A percentile compares a stretch with the other conserved stretches of the same genome.
phyloP scores from a whole-genome alignment of 2,113 vertebrate genomes.

The Mustela nigripes region DNA sequence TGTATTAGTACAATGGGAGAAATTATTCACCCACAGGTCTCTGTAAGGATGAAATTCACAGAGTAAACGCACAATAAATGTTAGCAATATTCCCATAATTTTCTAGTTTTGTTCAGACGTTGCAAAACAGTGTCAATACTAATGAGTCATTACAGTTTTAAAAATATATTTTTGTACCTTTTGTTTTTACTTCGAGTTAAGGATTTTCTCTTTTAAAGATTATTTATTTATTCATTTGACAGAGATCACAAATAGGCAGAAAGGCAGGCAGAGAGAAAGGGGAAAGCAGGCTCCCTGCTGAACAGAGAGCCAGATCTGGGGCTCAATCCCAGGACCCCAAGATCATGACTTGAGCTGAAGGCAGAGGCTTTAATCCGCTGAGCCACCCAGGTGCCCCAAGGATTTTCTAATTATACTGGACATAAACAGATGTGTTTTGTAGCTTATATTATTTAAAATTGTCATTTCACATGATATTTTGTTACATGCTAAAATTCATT shows the following conservation, averaged over 20 bases:
- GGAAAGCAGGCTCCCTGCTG: no score
- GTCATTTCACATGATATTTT: neutral
- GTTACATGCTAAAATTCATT: neutral
- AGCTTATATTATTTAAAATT: neutral
- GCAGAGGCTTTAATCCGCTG: no score
- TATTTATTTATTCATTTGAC: no score
- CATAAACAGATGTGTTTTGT: neutral
- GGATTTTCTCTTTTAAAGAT: neutral
- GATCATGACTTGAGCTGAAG: no score
- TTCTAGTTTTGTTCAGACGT: neutral
- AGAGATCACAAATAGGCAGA: no score
- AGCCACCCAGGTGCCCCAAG: no score
- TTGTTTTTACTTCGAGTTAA: neutral
- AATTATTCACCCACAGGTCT: neutral
- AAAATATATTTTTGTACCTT: neutral
- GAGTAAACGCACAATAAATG: neutral
- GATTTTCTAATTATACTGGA: neutral
- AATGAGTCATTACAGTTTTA: neutral
- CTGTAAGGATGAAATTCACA: neutral
- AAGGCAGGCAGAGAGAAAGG: no score
- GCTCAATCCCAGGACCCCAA: no score
- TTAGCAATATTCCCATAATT: neutral
- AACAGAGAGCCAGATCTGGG: no score
- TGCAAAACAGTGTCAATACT: neutral
- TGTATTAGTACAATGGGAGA: neutral